Base-by-base conservation (phyloP, 1,140 invertebrate species). In the Saccostrea cuccullata region DNA sequence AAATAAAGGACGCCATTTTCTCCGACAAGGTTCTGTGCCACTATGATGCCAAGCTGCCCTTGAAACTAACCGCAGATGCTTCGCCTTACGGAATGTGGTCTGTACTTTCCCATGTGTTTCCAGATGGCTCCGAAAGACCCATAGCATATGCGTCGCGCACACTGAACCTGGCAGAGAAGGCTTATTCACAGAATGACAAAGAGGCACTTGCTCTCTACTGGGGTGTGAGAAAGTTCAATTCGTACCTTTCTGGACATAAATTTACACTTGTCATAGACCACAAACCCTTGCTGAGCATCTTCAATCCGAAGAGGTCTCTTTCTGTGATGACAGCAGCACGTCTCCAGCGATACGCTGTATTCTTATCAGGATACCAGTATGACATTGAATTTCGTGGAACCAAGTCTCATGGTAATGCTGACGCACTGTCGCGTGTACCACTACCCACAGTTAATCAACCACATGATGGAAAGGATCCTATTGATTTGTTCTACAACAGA, bases 131-230 rank as follows among this genome's bases (percentile, higher is more conserved):
- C 6, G 84, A 85, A 64, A 11, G 84, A 26, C 84, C 84, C 4
- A 85, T 85, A 26, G 84, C 84, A 30, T 85, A 2, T 64, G 55
- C 84, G 30, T 64, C 84, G n/a, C 55, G 55, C 40, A 85, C 84
- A 26, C 30, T 85, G 17, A 30, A 23, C 30, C 30, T 4, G 15
- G 55, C 84, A 4, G 84, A 85, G 0, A 58, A 92, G 88, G 94
- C 95, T 11, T 96, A 96, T 90, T 91, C 93, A 12, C 95, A 96
- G 87, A 93, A 96, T 12, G 95, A 96, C 60, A 95, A 95, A 90
- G 96, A 96, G 91, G 96, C 94, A 0, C 91, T 95, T 20, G 93
- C 94, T 20, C 94, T 96, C 30, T 88, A 95, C 58, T 95, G 93
- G 92, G 94, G 94, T n/a, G 87, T 95, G 82, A 85, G 91, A 94